phyloP scores from a whole-genome alignment of 2,888 invertebrate species.

The Tenthredo amoena region DNA sequence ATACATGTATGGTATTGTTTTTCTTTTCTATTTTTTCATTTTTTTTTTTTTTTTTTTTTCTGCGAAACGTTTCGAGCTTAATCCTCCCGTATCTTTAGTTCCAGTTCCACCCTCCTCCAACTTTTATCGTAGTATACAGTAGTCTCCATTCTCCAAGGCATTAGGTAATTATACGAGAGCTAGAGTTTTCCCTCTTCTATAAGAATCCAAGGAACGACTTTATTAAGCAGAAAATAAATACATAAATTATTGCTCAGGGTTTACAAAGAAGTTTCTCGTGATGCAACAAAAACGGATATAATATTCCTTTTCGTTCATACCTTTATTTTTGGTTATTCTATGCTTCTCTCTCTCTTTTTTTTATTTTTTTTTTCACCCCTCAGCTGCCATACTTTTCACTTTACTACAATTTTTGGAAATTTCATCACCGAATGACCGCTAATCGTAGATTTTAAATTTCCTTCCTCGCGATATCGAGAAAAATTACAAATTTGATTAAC shows the following conservation, averaged over 20 bases:
- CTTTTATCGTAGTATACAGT: constrained; percentile 15
- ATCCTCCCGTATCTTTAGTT: constrained; percentile 10
- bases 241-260: constrained; percentile 3
- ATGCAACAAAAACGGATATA: neutral
- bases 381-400: too few species aligned
- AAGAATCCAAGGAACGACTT: constrained; percentile 25
- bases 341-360: neutral
- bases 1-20: too few species aligned
- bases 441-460: neutral
- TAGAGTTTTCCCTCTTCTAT: neutral
- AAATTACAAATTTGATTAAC: neutral
- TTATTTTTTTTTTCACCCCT: too few species aligned
- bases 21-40: neutral
- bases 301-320: neutral
- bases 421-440: neutral
- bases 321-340: neutral
- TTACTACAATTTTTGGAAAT: too few species aligned
- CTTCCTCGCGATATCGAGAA: neutral
- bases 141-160: constrained; percentile 37
- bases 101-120: constrained; percentile 8
- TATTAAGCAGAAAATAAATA: constrained; percentile 48
- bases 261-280: neutral
- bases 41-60: neutral
- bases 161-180: constrained; percentile 43
- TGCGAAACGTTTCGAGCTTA: neutral